A percentile compares a stretch with the other conserved stretches of the same genome.
These are phyloP conservation scores for Xestoiulus laeticollis DNA, from an alignment of 2,888 invertebrate genomes.

Conservation along the genomic window DNA sequence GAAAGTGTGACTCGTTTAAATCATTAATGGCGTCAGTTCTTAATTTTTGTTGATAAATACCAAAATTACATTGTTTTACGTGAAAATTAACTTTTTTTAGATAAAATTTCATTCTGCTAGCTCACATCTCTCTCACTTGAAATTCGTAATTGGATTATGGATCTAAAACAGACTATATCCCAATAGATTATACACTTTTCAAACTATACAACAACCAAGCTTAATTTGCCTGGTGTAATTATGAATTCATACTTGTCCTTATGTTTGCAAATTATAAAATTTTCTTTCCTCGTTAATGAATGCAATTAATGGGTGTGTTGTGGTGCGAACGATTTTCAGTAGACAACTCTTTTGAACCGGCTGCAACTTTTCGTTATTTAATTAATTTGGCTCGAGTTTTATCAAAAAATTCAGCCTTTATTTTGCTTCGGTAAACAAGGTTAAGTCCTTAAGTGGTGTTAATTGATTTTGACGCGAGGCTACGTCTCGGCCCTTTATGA, in stretches of 20 bases:
- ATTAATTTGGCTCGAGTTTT: neutral
- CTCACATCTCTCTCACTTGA: neutral
- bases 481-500: neutral
- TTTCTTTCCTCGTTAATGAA: neutral
- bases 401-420: neutral
- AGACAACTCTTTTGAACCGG: no score
- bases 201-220: neutral
- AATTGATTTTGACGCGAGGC: conserved; percentile 27
- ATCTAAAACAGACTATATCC: neutral
- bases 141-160: neutral
- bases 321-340: no score
- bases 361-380: neutral
- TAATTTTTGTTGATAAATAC: neutral
- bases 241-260: neutral
- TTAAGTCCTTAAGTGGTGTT: conserved; percentile 39
- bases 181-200: neutral
- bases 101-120: neutral
- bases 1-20: neutral
- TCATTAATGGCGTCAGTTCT: neutral
- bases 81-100: neutral
- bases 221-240: neutral
- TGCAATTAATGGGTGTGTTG: neutral
- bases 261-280: conserved; percentile 28
- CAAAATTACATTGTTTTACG: neutral
- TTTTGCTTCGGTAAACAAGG: neutral